Evolutionary conservation across 2,888 invertebrate species (phyloP), one percentile per base, ranked within the genome.

Genomic region (Diachrysia chrysitis): DNA sequence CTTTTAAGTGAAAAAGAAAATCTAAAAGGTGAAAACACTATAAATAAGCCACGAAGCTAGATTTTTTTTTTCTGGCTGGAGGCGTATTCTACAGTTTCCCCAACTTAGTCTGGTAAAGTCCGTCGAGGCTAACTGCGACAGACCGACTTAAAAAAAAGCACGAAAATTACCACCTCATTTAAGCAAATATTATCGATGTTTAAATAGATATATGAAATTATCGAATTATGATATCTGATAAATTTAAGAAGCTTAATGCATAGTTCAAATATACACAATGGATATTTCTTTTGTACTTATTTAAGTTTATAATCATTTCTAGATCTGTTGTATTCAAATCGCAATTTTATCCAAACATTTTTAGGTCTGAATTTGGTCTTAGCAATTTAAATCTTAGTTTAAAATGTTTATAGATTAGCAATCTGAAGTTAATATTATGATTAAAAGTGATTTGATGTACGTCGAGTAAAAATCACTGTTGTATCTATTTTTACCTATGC

Each of bases 191-290:
- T 32, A 73, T 58, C 35, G 65, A 68, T 60, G 68, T 29, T 64
- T 71, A 77, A 37, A 82, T 78, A 69, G 62, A 23, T 66, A 74
- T 70, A 79, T 66, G 63, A 69, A 80, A 71, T 80, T 83, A 86
- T 85, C 78, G 85, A 84, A 86, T 79, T 80, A 78, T 73, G 74
- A 85, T 82, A 83, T 84, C 83, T 82, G 83, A 86, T 82, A 78
- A n/a, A 74, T 60, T 60, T 82, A 79, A 78, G 76, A 82, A 78
- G 86, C 83, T 87, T 84, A 80, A 69, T 78, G 84, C 82, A 81
- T 84, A 84, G 82, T 83, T 82, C 72, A 76, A 77, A 76, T 78
- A 80, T 80, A 79, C 58, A 73, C 71, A 54, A 48, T 71, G 72
- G 35, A 69, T 68, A 68, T 56, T 69, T 64, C 42, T 73, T 65